Conservation (phyloP, 1,140 invertebrate species). For the Periplaneta americana region DNA sequence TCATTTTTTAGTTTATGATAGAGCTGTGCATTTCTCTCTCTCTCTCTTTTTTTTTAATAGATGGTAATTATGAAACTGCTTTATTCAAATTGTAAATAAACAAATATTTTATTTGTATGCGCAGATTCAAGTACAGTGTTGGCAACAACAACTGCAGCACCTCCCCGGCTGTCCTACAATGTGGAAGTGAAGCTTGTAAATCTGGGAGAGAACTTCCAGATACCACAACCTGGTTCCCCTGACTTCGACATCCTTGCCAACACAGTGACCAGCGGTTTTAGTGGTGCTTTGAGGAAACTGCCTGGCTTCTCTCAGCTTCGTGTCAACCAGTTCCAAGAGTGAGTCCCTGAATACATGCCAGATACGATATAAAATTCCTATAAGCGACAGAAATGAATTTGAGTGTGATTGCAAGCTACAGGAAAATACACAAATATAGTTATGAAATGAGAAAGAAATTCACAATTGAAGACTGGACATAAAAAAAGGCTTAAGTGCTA, state of each 20-base stretch:
- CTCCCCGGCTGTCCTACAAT: constrained; percentile 59
- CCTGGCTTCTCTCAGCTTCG: constrained; percentile 67
- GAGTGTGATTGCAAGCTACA: too few species aligned
- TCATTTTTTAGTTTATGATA: too few species aligned
- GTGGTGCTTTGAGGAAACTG: constrained; percentile 51
- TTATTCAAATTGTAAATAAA: too few species aligned
- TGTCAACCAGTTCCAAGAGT: constrained; percentile 68
- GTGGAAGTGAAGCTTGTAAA: constrained; percentile 69
- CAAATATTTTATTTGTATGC: neutral
- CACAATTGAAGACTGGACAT: too few species aligned
- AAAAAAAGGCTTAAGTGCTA: too few species aligned
- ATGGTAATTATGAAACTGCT: too few species aligned
- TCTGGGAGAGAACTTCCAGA: constrained; percentile 66
- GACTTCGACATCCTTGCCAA: constrained; percentile 70
- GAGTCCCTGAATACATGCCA: constrained; percentile 33
- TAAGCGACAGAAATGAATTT: too few species aligned
- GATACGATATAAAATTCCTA: too few species aligned
- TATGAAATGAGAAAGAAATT: too few species aligned
- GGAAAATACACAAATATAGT: too few species aligned
- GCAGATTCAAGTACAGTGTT: constrained; percentile 19
- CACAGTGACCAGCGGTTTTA: constrained; percentile 58
- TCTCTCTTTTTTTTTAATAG: too few species aligned
- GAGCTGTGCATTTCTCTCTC: too few species aligned
- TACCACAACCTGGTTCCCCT: constrained; percentile 56
- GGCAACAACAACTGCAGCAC: constrained; percentile 46